Base-by-base conservation (phyloP, 1,140 invertebrate species). In the Agraylea sexmaculata region DNA sequence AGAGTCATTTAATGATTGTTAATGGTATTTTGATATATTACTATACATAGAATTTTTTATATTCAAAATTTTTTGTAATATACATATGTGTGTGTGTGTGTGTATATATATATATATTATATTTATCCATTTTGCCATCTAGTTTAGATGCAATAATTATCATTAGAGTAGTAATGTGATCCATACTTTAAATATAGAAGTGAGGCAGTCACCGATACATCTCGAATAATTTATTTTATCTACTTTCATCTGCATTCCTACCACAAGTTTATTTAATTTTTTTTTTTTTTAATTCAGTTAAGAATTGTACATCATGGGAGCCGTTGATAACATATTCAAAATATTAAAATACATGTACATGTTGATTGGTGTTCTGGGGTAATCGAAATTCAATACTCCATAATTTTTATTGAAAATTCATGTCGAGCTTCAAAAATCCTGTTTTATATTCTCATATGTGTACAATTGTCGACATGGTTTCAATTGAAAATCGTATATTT, bases 321-420 rank as follows among this genome's bases (percentile, higher is more conserved):
- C 47, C 47, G 47, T 49, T 49, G 43, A 43, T 42, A 49, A n/a
- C 36, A 42, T 40, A 43, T 45, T n/a, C 45, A 36, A 49, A 36
- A 30, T 37, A 37, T 42, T 40, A 39, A 46, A 28, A 44, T 34
- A 42, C 39, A 39, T 37, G 39, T 48, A 45, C 46, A 41, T 45
- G 28, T 41, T 42, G 35, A 48, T 48, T 31, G 40, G 46, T 48
- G 46, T 38, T 42, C 46, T n/a, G 23, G 17, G 37, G 25, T 30
- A 7, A 34, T 34, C 12, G 20, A 15, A 3, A 34, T 18, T 15
- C 32, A 34, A 34, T 34, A 34, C 15, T 34, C 17, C 16, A 34
- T 18, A 34, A 3, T 34, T 34, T 34, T 18, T 18, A 18, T 34
- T 34, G 12, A 25, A n/a, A n/a, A n/a, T n/a, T n/a, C n/a, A n/a